A percentile compares a stretch with the other conserved stretches of the same genome.
These are phyloP conservation scores for Ctenochaetus hawaiiensis DNA, from an alignment of 2,797 vertebrate genomes.

Conservation along the genomic window DNA sequence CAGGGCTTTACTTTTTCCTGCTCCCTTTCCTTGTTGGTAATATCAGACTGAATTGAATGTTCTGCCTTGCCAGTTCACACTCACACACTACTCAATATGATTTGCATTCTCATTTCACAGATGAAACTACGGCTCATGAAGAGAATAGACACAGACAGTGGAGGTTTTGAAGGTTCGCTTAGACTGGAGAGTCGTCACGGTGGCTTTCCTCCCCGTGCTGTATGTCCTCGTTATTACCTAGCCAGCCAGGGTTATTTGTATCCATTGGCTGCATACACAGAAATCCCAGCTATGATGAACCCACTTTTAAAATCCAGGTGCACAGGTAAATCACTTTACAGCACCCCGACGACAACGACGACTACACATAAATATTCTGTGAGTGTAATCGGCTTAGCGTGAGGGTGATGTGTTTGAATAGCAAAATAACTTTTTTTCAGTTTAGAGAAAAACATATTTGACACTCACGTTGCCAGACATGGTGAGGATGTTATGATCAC, in stretches of 20 bases:
- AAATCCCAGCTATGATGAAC: slow-evolving; percentile 47
- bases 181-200: slow-evolving; percentile 66
- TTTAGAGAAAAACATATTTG: slow-evolving; percentile 19
- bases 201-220: slow-evolving; percentile 64
- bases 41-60: slow-evolving; percentile 79
- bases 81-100: slow-evolving; percentile 74
- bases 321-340: slow-evolving; percentile 35
- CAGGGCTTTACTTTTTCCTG: slow-evolving; percentile 43
- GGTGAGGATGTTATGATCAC: neutral
- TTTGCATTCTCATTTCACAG: slow-evolving; percentile 86
- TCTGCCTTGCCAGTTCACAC: slow-evolving; percentile 78
- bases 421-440: slow-evolving; percentile 16
- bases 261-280: slow-evolving; percentile 25
- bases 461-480: slow-evolving; percentile 6
- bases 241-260: slow-evolving; percentile 49
- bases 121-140: slow-evolving; percentile 74
- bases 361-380: neutral
- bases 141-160: slow-evolving; percentile 62
- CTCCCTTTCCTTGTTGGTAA: slow-evolving; percentile 68
- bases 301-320: slow-evolving; percentile 32
- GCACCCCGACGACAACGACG: neutral
- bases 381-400: slow-evolving; percentile 23
- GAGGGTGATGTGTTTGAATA: slow-evolving; percentile 12
- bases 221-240: slow-evolving; percentile 64
- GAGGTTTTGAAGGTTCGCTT: slow-evolving; percentile 64